A percentile compares a stretch with the other conserved stretches of the same genome.
phyloP scores from a whole-genome alignment of 1,140 invertebrate genomes.

The Drosophila aff. region DNA sequence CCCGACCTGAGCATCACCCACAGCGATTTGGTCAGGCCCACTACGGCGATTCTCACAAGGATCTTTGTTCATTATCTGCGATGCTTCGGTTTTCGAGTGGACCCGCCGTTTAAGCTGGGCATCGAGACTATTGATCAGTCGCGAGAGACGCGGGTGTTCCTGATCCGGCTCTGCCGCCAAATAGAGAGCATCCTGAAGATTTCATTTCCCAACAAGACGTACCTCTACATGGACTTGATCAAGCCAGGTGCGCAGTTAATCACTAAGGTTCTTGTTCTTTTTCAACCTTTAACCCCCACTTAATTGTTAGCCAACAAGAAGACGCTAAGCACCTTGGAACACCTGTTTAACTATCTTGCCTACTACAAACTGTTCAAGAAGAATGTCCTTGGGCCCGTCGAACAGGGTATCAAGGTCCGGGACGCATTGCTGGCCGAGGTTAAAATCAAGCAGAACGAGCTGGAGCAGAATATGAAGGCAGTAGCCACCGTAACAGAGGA shows the following conservation, averaged over 20 bases:
- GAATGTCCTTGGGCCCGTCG: conserved; percentile 45
- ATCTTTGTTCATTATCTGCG: conserved; percentile 56
- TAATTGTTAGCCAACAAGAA: conserved; percentile 55
- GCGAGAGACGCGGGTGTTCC: conserved; percentile 61
- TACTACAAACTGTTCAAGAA: conserved; percentile 71
- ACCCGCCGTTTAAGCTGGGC: conserved; percentile 60
- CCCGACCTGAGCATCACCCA: conserved; percentile 58
- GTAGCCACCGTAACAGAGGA: conserved; percentile 16
- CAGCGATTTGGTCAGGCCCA: conserved; percentile 56
- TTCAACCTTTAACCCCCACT: neutral
- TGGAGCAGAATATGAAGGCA: conserved; percentile 41
- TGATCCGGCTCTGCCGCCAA: conserved; percentile 64
- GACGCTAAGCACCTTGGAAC: conserved; percentile 52
- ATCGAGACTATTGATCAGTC: conserved; percentile 38
- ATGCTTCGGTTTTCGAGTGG: conserved; percentile 62
- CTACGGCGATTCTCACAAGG: conserved; percentile 55
- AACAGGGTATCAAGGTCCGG: conserved; percentile 37
- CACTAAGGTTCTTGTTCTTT: too few species aligned
- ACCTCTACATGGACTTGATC: conserved; percentile 64
- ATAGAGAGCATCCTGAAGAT: conserved; percentile 68
- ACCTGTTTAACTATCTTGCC: conserved; percentile 64
- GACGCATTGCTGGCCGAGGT: conserved; percentile 44
- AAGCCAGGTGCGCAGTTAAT: conserved; percentile 47
- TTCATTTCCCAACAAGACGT: conserved; percentile 59
- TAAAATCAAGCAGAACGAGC: conserved; percentile 16